These are phyloP conservation scores for Hydractinia echinata DNA, from an alignment of 30 jellyfish, hydroid and myxozoan genomes.

Conservation along the genomic window DNA sequence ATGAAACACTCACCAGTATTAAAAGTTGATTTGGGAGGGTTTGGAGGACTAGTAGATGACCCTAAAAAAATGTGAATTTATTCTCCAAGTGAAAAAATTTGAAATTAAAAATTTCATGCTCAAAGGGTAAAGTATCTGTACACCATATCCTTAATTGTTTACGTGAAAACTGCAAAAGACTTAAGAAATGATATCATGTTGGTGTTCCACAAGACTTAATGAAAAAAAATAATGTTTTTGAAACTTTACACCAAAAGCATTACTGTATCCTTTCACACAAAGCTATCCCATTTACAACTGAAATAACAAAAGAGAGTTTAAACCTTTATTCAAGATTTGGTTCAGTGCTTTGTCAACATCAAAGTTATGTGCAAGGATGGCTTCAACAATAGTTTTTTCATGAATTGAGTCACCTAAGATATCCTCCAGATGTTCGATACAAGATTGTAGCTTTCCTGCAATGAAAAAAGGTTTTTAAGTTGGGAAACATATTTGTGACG, in stretches of 20 bases:
- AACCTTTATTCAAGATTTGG: slow-evolving; percentile 60
- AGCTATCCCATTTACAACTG: background rate
- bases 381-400: slow-evolving; percentile 51
- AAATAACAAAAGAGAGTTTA: background rate
- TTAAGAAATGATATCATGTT: background rate
- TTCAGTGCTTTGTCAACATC: slow-evolving; percentile 59
- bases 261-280: too few relatives aligned
- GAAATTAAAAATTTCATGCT: too few relatives aligned
- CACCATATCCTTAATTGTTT: too few relatives aligned
- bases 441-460: slow-evolving; percentile 53
- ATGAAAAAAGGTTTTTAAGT: background rate
- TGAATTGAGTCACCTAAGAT: slow-evolving; percentile 67
- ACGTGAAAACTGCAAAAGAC: too few relatives aligned
- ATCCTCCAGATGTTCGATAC: slow-evolving; percentile 65
- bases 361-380: slow-evolving; percentile 35
- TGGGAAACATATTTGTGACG: too few relatives aligned
- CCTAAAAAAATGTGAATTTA: too few relatives aligned
- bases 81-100: too few relatives aligned
- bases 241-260: background rate
- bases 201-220: background rate
- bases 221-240: background rate
- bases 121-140: too few relatives aligned
- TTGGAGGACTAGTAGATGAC: too few relatives aligned
- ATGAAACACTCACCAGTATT: too few relatives aligned
- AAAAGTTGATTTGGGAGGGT: too few relatives aligned